Percentiles rank a stretch among this genome's conserved stretches.
Conservation (phyloP, 2,797 vertebrate genomes). For the Thripadectes ignobilis region DNA sequence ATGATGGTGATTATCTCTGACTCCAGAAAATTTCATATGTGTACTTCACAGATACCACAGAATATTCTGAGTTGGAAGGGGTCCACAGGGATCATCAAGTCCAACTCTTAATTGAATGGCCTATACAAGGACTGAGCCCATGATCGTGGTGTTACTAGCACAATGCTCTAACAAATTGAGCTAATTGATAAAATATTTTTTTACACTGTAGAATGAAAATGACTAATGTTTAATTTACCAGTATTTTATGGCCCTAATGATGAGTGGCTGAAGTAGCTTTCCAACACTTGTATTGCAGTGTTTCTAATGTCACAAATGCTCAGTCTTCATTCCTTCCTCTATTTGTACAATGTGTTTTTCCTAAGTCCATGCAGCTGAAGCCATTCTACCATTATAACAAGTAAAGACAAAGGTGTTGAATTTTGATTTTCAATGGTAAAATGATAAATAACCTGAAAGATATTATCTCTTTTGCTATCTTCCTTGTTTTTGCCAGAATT, state of each 20-base stretch:
- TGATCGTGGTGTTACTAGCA: background rate
- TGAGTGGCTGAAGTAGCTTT: background rate
- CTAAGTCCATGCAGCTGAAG: background rate
- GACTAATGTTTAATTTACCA: background rate
- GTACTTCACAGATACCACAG: background rate
- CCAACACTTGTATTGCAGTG: background rate
- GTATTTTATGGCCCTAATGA: fast-evolving
- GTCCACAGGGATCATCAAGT: background rate
- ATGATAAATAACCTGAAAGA: background rate
- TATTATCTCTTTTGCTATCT: background rate
- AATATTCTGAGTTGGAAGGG: background rate
- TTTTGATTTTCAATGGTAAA: background rate
- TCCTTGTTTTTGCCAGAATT: background rate
- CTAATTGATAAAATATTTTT: background rate
- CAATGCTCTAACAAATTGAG: background rate
- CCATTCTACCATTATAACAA: background rate
- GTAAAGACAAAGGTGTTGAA: background rate
- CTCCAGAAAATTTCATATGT: background rate
- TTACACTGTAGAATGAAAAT: background rate
- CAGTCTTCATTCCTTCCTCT: background rate
- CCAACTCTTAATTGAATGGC: background rate
- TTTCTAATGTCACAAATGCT: background rate
- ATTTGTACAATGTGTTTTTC: background rate
- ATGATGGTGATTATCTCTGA: background rate
- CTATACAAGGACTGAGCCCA: background rate